Base-by-base conservation (phyloP, 2,113 vertebrate species). In the Hyperopisus bebe region DNA sequence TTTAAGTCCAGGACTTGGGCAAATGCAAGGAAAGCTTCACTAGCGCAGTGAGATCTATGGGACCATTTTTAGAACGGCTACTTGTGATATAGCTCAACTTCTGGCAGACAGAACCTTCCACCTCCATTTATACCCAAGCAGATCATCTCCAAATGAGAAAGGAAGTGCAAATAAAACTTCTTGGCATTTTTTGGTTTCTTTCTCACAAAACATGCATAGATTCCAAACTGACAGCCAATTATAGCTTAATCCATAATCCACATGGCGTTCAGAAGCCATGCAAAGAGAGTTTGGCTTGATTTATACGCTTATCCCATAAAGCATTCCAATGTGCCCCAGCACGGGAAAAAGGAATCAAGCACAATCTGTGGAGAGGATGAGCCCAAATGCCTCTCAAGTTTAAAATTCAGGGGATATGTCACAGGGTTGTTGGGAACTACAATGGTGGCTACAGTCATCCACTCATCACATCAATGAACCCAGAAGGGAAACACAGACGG, bases 291-390 rank as follows among this genome's bases (percentile, higher is more conserved):
- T 82, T 89, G 21, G 62, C 44, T 89, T 48, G 21, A 74, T 83
- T 84, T 84, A 84, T 53, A 51, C 48, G 24, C 24, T 86, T 89
- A 82, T 82, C 46, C 50, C 19, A 89, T 42, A 89, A 44, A 13
- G 48, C 74, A 55, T 51, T 89, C 42, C 9, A 13, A 82, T 82
- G 50, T 46, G 35, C 51, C n/a, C 31, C 87, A 58, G 39, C 10
- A 46, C 47, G 15, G 27, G 3, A 82, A 82, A 55, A 55, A 31
- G 48, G 70, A 80, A 58, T 82, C 77, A 89, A 24, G 35, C 11
- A 88, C 51, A 46, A 88, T 88, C 87, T 88, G 51, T 46, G 17
- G 31, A 87, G n/a, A 21, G 85, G 85, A 87, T 87, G 50, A 87
- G 47, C 47, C 50, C 47, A 4, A 53, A 87, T 35, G 50, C 50